Base-by-base conservation (phyloP, 2,888 invertebrate species). In the Eubasilissa splendida region DNA sequence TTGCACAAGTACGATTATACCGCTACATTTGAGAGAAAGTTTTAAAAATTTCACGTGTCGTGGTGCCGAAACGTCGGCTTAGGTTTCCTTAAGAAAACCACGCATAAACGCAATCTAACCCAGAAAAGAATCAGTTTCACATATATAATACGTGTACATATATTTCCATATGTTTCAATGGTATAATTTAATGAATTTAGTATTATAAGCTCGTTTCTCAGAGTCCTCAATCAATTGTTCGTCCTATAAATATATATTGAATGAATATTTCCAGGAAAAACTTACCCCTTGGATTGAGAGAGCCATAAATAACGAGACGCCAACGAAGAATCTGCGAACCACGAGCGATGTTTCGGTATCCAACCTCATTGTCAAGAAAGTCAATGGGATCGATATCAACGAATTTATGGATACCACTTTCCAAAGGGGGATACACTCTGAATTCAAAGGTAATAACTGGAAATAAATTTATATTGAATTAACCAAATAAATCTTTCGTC, bases 321-420 rank as follows among this genome's bases (percentile, higher is more conserved):
- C 77, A 7, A 77, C 79, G 5, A 83, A 80, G 22, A 79, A 80
- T 52, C 60, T 82, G n/a, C 59, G 50, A 50, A 71, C 71, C n/a
- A 75, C 68, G 8, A 77, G 65, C 33, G 77, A 77, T 60, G 70
- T 83, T 10, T 76, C 66, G 0, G 74, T 77, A 3, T 33, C 52
- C 11, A 52, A 81, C 31, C 73, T 83, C 33, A 66, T 78, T 11
- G 82, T 76, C 0, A 80, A 71, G 53, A 82, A 60, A 53, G 81
- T 83, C 33, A 83, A 83, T 71, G 82, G 82, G n/a, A 56, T 83
- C 42, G 73, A 82, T 56, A 59, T 83, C n/a, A 65, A 56, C 7
- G 77, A 81, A 54, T 68, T 82, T 31, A 79, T 83, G 77, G 74
- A 81, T 33, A 65, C 80, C 33, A 59, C 80, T 9, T 82, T 79